Conservation (phyloP, 2,888 invertebrate species). For the Caenorhabditis zanzibari region DNA sequence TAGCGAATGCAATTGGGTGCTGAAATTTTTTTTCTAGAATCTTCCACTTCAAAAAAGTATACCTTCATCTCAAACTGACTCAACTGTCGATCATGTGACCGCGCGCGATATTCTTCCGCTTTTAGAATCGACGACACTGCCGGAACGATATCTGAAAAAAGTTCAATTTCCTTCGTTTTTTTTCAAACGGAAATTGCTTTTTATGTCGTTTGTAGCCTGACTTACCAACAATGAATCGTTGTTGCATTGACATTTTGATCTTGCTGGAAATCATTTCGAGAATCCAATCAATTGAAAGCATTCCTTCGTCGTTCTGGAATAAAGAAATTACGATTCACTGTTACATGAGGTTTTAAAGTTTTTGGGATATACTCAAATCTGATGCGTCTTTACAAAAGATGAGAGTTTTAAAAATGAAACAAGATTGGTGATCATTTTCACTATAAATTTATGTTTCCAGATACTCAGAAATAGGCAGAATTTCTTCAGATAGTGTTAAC, state of each 20-base stretch:
- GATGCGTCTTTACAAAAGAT: too few relatives aligned
- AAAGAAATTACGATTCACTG: too few relatives aligned
- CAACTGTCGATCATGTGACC: slow-evolving; percentile 63
- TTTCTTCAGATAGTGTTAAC: too few relatives aligned
- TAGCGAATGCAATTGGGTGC: slow-evolving; percentile 77
- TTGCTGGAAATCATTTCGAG: slow-evolving; percentile 80
- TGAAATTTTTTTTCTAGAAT: slow-evolving; percentile 51
- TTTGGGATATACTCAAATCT: too few relatives aligned
- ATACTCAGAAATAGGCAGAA: too few relatives aligned
- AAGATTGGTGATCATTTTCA: too few relatives aligned
- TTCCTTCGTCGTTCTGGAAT: slow-evolving; percentile 78
- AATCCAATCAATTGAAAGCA: slow-evolving; percentile 82
- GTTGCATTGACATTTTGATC: slow-evolving; percentile 75
- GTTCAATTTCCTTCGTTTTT: slow-evolving; percentile 7
- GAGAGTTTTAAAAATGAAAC: too few relatives aligned
- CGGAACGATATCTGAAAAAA: slow-evolving; percentile 72
- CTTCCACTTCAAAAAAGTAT: neutral
- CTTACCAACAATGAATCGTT: slow-evolving; percentile 73
- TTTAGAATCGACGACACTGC: slow-evolving; percentile 66
- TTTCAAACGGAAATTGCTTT: slow-evolving; percentile 32
- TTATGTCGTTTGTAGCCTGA: too few relatives aligned
- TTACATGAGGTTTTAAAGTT: neutral
- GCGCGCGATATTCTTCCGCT: slow-evolving; percentile 63
- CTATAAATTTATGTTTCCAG: too few relatives aligned
- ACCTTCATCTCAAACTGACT: slow-evolving; percentile 69